phyloP scores from a whole-genome alignment of 2,797 vertebrate species.

The Enteromius thamalakanensis region DNA sequence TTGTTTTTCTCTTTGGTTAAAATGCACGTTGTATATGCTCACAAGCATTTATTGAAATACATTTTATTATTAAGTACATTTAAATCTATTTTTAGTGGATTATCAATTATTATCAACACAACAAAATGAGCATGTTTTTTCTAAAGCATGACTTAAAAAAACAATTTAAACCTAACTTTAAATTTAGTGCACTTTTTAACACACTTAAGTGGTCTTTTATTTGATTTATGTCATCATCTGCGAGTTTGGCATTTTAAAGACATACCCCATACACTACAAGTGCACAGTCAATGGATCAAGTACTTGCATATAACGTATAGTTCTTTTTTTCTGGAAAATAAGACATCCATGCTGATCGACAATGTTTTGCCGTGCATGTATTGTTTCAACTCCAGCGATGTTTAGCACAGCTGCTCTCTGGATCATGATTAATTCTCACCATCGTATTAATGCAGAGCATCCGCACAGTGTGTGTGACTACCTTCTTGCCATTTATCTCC shows the following conservation, averaged over 20 bases:
- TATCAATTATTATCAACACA: background rate
- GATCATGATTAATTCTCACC: background rate
- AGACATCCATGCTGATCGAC: background rate
- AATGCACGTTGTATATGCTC: background rate
- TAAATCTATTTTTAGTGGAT: background rate
- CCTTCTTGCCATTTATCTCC: constrained; percentile 6
- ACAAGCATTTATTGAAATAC: background rate
- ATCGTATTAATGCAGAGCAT: background rate
- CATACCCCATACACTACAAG: background rate
- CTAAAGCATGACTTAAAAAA: background rate
- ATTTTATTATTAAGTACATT: background rate
- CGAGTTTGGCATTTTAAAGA: background rate
- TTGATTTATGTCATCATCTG: background rate
- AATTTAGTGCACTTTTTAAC: background rate
- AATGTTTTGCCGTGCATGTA: background rate
- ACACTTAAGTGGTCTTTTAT: background rate
- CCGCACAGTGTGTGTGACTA: background rate
- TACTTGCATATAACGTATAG: background rate
- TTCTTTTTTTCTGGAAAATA: background rate
- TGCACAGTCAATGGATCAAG: background rate
- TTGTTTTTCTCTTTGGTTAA: background rate
- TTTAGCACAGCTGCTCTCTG: background rate
- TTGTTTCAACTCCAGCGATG: background rate
- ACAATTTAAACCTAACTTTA: background rate
- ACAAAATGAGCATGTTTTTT: background rate